Percentiles rank a stretch among this genome's conserved stretches.
These are phyloP conservation scores for Axea sp. DNA, from an alignment of 2,888 invertebrate genomes.

Conservation along the genomic window DNA sequence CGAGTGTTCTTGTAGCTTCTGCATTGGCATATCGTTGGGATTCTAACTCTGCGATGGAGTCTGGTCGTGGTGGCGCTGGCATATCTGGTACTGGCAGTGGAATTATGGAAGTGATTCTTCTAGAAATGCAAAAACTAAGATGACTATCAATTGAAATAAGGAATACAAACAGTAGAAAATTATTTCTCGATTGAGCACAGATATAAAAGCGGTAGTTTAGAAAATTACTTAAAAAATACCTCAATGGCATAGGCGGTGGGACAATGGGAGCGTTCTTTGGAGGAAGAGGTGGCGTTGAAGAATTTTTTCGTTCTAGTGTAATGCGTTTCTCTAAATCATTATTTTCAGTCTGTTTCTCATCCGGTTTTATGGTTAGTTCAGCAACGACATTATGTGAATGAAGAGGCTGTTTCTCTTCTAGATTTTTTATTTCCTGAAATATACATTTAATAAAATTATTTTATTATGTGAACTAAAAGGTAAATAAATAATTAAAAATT, in stretches of 20 bases:
- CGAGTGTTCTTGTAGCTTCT: conserved; percentile 49
- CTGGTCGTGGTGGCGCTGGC: conserved; percentile 77
- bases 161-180: too few relatives aligned
- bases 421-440: conserved; percentile 72
- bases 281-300: conserved; percentile 76
- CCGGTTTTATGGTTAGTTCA: conserved; percentile 1
- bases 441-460: too few relatives aligned
- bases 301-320: conserved; percentile 71
- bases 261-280: conserved; percentile 74
- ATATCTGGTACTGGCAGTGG: conserved; percentile 74
- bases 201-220: too few relatives aligned
- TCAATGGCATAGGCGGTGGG: conserved; percentile 76
- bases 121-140: too few relatives aligned
- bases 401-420: conserved; percentile 73
- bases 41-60: conserved; percentile 68
- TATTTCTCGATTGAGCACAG: too few relatives aligned
- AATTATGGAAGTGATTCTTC: conserved; percentile 74
- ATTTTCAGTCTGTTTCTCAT: conserved; percentile 40
- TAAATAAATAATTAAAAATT: too few relatives aligned
- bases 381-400: conserved; percentile 41
- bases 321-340: conserved; percentile 57
- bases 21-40: conserved; percentile 41
- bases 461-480: too few relatives aligned
- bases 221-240: too few relatives aligned
- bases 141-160: too few relatives aligned